Evolutionary conservation across 2,888 invertebrate genomes (phyloP).

Genomic region (Limnephilus lunatus): DNA sequence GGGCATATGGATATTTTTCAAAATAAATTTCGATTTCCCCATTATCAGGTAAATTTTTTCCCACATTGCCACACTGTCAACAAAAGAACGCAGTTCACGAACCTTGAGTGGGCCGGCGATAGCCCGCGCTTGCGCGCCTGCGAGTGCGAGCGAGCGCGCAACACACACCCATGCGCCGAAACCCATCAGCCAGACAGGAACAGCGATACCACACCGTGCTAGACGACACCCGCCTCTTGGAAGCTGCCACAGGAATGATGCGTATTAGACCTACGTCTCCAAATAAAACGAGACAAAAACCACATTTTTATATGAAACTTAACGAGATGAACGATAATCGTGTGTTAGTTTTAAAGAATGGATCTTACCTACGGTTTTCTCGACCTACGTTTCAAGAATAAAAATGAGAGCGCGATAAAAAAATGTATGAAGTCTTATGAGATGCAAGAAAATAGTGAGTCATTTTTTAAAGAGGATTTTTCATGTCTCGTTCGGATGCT

Average conservation of each 20-base stretch:
- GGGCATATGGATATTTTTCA: background rate
- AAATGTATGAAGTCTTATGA: background rate
- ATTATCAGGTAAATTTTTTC: constrained; percentile 67
- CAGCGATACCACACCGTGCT: constrained; percentile 42
- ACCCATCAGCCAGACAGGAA: constrained; percentile 51
- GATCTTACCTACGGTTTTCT: constrained; percentile 68
- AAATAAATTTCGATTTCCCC: background rate
- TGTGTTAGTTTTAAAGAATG: constrained; percentile 23
- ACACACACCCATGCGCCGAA: constrained; percentile 20
- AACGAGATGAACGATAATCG: background rate
- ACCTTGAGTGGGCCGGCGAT: constrained; percentile 81
- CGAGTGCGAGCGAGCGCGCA: constrained; percentile 68
- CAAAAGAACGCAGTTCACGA: constrained; percentile 80
- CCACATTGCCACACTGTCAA: constrained; percentile 76
- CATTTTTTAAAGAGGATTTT: constrained; percentile 30
- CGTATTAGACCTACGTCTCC: constrained; percentile 29
- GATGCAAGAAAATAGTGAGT: background rate
- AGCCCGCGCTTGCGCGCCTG: constrained; percentile 82
- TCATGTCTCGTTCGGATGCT: constrained; percentile 73
- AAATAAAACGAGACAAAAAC: constrained; percentile 28
- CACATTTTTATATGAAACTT: constrained; percentile 7
- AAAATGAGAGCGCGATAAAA: constrained; percentile 37
- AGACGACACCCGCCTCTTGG: constrained; percentile 61
- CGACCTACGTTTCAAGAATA: constrained; percentile 30
- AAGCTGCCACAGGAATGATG: constrained; percentile 59